Evolutionary conservation across 2,888 invertebrate genomes (phyloP), one percentile per base, ranked within the genome.

Genomic region (Conomelus anceps): DNA sequence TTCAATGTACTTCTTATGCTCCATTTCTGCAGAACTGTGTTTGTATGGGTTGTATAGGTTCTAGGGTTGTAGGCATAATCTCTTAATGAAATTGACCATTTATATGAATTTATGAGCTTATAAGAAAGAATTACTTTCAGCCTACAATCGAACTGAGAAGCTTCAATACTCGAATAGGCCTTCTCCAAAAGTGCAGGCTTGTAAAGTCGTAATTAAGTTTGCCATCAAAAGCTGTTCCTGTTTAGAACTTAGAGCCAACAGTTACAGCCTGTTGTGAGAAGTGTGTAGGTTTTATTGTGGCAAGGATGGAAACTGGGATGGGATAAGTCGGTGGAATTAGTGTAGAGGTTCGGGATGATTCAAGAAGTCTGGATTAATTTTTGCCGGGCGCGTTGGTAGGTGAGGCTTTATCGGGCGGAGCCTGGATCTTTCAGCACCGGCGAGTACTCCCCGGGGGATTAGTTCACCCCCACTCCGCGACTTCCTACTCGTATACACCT

Each of bases 381-480:
- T 63, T 63, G 63, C 63, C 63, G 63, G 63, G n/a, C n/a, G 63
- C n/a, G 63, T 63, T 63, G 63, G n/a, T 63, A 63, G 63, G 63
- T 63, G 63, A 86, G 22, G 85, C 23, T 23, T 24, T 85, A 24
- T 22, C 86, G 86, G 86, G 86, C 4, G 86, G 23, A 23, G 24
- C 86, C 23, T 7, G 84, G 88, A 88, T 88, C 88, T 88, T 88
- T 89, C 89, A 86, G 86, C 86, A 89, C 89, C 86, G 87, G 89
- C 88, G 87, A 85, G 85, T 86, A 88, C 88, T 89, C 90, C 90
- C 89, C 84, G 26, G 85, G 63, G 88, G 89, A 89, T 90, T 89
- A 89, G 84, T 26, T 22, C 29, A 20, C 22, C 23, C 22, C 22
- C 86, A 3, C 26, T 4, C 29, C n/a, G 1, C 26, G n/a, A n/a